Base-by-base conservation (phyloP, 2,797 vertebrate species). In the Mastacembelus armatus region DNA sequence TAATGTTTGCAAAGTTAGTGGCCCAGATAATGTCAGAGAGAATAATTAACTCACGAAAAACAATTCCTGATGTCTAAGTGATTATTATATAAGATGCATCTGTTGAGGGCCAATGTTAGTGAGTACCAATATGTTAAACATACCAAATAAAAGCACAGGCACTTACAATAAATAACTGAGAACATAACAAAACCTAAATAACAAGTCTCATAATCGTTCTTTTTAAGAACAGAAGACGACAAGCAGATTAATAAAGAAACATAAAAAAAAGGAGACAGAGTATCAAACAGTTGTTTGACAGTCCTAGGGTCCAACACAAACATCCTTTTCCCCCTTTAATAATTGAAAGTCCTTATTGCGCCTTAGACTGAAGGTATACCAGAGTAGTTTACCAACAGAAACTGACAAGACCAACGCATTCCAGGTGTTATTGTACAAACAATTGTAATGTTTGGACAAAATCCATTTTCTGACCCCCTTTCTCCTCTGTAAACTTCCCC, bases 381-480 rank as follows among this genome's bases (percentile, higher is more conserved):
- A 27, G 15, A 36, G 60, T 68, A 29, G 71, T 74, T 74, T 39
- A 63, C 51, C 49, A 78, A n/a, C n/a, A n/a, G n/a, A 81, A 84
- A 86, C 86, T 63, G 82, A 86, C 69, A 64, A 52, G 60, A 80
- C 68, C 74, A 80, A 75, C 74, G 79, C 59, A 85, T 85, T 83
- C 85, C 84, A 86, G 80, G 85, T 86, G 80, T 81, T 80, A 66
- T 63, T 80, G 69, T 66, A 55, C 80, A 80, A 85, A 83, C 84
- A 71, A 61, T 76, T 71, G 66, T 55, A 68, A 80, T 68, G 66
- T 81, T 85, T 78, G 71, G 62, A 82, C 33, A 48, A 59, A 66
- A 65, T 68, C 54, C 49, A 75, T 79, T 86, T 63, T 71, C 80
- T 68, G 52, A 49, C 45, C 64, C 35, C 40, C 43, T 73, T 74